These are phyloP conservation scores for Ormyrus pomaceus DNA, from an alignment of 2,888 invertebrate species.

Conservation along the genomic window DNA sequence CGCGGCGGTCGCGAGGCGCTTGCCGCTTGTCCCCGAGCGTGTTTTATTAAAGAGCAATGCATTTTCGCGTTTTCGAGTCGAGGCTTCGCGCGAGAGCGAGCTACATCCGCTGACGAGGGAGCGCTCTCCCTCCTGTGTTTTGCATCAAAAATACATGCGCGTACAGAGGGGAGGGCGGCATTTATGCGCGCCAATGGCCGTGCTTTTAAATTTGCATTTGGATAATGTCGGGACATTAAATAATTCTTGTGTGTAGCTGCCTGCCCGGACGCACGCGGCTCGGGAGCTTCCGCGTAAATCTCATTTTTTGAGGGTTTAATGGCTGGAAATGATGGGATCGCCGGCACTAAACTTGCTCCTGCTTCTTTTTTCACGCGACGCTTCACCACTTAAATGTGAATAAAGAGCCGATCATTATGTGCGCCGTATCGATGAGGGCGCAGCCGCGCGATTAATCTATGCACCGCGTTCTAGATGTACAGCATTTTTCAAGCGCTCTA, in stretches of 20 bases:
- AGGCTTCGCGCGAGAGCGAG: slow-evolving; percentile 6
- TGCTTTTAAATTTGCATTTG: slow-evolving; percentile 54
- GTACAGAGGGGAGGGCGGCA: neutral
- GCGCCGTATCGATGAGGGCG: neutral
- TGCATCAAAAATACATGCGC: slow-evolving; percentile 40
- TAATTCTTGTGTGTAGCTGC: slow-evolving; percentile 30
- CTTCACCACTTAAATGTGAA: no score
- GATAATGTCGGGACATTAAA: slow-evolving; percentile 50
- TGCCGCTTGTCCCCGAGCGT: slow-evolving; percentile 23
- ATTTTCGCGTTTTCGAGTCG: slow-evolving; percentile 33
- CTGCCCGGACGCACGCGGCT: neutral
- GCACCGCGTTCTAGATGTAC: no score
- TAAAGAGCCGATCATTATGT: no score
- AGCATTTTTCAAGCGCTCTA: no score
- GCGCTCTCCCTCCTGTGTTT: neutral
- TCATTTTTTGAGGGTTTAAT: neutral
- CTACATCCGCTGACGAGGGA: slow-evolving; percentile 37
- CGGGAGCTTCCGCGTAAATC: neutral
- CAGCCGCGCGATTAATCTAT: no score
- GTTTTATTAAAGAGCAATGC: slow-evolving; percentile 56
- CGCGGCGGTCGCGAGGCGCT: neutral
- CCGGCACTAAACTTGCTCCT: neutral
- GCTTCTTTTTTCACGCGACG: neutral
- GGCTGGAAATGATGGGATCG: neutral
- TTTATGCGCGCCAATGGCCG: slow-evolving; percentile 36